phyloP scores from a whole-genome alignment of 2,888 invertebrate genomes.

The Girardia tigrina region DNA sequence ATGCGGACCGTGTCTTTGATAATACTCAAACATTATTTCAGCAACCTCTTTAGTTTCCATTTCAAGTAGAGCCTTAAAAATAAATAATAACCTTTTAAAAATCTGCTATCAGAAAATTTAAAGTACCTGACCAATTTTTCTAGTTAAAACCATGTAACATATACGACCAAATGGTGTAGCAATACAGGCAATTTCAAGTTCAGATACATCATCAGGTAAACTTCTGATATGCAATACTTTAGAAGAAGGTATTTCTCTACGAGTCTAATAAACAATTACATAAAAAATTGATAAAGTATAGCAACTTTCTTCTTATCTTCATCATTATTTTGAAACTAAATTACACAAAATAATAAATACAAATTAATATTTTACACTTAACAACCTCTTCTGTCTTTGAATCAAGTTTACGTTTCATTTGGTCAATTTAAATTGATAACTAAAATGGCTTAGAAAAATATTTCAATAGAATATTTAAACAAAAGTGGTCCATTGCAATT shows the following conservation, averaged over 20 bases:
- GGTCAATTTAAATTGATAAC: neutral
- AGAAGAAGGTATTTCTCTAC: neutral
- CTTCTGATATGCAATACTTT: neutral
- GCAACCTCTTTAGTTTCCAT: neutral
- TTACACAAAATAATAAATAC: neutral
- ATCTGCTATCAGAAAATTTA: neutral
- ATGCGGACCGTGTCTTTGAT: neutral
- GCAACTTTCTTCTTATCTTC: neutral
- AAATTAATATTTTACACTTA: neutral
- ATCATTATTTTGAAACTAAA: neutral
- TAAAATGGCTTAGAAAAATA: neutral
- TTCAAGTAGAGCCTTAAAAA: neutral
- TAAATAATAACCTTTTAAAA: neutral
- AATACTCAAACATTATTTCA: constrained; percentile 4
- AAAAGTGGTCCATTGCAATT: too few relatives aligned
- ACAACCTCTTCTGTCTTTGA: neutral
- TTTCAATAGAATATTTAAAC: too few relatives aligned
- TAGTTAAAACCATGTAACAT: neutral
- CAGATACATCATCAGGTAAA: constrained; percentile 9
- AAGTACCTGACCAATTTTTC: neutral
- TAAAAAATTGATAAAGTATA: neutral
- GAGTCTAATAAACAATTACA: neutral
- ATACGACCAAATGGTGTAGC: neutral
- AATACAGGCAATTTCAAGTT: neutral
- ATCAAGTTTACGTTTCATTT: constrained; percentile 16